Percentiles rank a stretch among this genome's conserved stretches.
phyloP scores from a whole-genome alignment of 1,140 invertebrate genomes.

The Anthonomus grandis region DNA sequence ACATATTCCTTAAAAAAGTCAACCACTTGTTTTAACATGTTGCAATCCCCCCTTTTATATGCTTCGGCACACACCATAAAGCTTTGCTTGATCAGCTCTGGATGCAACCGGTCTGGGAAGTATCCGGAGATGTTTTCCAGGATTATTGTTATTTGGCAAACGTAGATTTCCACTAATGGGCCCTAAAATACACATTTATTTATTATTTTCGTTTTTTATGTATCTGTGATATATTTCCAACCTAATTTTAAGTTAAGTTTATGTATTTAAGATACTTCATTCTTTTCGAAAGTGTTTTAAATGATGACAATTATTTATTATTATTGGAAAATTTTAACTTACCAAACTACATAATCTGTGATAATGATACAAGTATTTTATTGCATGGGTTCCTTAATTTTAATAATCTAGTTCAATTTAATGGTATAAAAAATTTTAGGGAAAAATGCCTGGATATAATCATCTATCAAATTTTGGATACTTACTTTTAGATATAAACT shows the following conservation, averaged over 20 bases:
- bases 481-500: too few relatives aligned
- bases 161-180: slow-evolving; percentile 50
- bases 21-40: slow-evolving; percentile 53
- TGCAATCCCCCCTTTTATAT: slow-evolving; percentile 50
- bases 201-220: not conserved
- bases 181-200: slow-evolving; percentile 40
- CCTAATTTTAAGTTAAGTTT: not conserved
- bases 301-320: not conserved
- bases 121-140: slow-evolving; percentile 53
- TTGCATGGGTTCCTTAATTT: too few relatives aligned
- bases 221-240: not conserved
- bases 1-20: slow-evolving; percentile 57
- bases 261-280: not conserved
- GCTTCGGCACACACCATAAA: slow-evolving; percentile 52
- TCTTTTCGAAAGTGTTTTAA: not conserved
- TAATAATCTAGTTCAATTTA: too few relatives aligned
- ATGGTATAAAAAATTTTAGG: too few relatives aligned
- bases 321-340: not conserved
- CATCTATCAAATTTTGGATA: too few relatives aligned
- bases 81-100: slow-evolving; percentile 52
- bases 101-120: slow-evolving; percentile 51
- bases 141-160: slow-evolving; percentile 57
- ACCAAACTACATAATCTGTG: not conserved
- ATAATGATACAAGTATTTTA: too few relatives aligned
- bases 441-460: too few relatives aligned